These are phyloP conservation scores for Capitella teleta DNA, from an alignment of 1,140 invertebrate genomes.

Conservation along the genomic window DNA sequence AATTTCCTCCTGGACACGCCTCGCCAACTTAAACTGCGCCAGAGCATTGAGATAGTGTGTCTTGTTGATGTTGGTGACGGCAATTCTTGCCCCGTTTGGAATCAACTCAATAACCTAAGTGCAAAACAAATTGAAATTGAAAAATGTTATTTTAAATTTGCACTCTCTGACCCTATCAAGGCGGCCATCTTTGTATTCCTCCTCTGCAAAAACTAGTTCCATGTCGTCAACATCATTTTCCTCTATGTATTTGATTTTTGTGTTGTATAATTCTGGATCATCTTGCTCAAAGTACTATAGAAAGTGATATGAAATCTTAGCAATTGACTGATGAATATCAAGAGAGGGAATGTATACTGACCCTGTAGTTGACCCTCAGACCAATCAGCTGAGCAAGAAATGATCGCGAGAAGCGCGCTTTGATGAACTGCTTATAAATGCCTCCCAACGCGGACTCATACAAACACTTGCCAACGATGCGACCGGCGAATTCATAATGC, in stretches of 20 bases:
- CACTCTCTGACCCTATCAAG: slow-evolving; percentile 50
- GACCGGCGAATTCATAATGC: slow-evolving; percentile 86
- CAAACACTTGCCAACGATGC: slow-evolving; percentile 84
- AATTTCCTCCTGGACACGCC: slow-evolving; percentile 67
- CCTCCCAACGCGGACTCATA: slow-evolving; percentile 83
- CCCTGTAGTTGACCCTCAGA: slow-evolving; percentile 79
- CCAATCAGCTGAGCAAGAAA: slow-evolving; percentile 90
- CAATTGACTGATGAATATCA: not conserved
- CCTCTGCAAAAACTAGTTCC: slow-evolving; percentile 77
- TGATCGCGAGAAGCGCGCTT: slow-evolving; percentile 80
- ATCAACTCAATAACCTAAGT: slow-evolving; percentile 57
- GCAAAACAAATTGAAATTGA: not conserved
- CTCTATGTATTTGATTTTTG: slow-evolving; percentile 80
- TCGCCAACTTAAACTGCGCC: slow-evolving; percentile 75
- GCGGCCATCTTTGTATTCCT: slow-evolving; percentile 69
- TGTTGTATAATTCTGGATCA: slow-evolving; percentile 81
- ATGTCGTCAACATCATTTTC: slow-evolving; percentile 78
- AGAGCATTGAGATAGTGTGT: slow-evolving; percentile 74
- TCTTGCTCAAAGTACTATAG: slow-evolving; percentile 87
- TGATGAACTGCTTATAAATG: slow-evolving; percentile 73
- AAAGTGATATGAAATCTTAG: slow-evolving; percentile 4
- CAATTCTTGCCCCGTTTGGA: slow-evolving; percentile 56
- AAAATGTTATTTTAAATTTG: not conserved
- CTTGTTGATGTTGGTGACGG: slow-evolving; percentile 67
- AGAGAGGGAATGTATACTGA: slow-evolving; percentile 23